Base-by-base conservation (phyloP, 2,888 invertebrate genomes). In the Scelioninae gen. 1 region DNA sequence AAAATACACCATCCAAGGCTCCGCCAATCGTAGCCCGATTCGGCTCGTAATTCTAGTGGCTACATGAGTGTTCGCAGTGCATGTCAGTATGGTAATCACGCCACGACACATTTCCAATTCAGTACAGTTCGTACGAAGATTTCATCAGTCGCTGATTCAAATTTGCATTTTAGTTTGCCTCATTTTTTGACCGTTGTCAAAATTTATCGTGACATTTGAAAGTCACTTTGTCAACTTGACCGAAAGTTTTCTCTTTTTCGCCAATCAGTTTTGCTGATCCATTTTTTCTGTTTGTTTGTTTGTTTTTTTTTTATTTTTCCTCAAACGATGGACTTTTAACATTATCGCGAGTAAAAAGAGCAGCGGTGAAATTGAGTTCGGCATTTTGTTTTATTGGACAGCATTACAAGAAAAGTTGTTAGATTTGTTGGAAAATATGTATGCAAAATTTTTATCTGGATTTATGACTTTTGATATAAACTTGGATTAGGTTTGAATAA, bases 1-100 rank as follows among this genome's bases (percentile, higher is more conserved):
- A 69, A 78, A 78, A 78, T 78, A 71, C 13, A 23, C 62, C 56
- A 47, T 51, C n/a, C 51, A 11, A 11, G 43, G 72, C 32, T 62
- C 51, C 55, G 31, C 63, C 78, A 78, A 78, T 78, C 77, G 15
- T 32, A 32, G 38, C 65, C 58, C 56, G 55, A 62, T 62, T 16
- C 55, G 13, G 31, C 55, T 58, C 66, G 66, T 69, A 72, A 72
- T 62, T 72, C 62, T 53, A 51, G 62, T 62, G 53, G 72, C 31
- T 72, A 53, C 62, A 72, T 49, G 72, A 72, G 29, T 62, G 49
- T 72, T 62, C 53, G 60, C 32, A 56, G 53, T 69, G 16, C 43
- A 68, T 69, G 60, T 69, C 77, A 77, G 77, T 77, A 77, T 77
- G 69, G 62, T 77, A 68, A 77, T 77, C 68, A 68, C 51, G 58